Evolutionary conservation across 2,113 vertebrate genomes (phyloP), one percentile per base, ranked within the genome.

Genomic region (Oreochromis tanganicae): DNA sequence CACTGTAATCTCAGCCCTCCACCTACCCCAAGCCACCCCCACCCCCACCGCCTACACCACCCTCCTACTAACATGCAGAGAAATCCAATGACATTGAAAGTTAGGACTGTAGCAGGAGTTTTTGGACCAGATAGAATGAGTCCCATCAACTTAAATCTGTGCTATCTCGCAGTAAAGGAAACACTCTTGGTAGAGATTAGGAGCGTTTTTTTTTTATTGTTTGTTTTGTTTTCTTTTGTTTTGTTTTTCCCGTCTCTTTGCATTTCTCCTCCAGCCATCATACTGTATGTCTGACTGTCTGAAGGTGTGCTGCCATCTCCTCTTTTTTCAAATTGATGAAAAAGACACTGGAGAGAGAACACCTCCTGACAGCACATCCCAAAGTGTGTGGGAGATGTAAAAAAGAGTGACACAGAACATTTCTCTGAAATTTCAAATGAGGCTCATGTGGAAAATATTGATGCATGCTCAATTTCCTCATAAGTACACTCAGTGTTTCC

Each of bases 1-100:
- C 93, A 94, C 90, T 90, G 94, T 95, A 94, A 95, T 94, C 93
- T 93, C 93, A 84, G 88, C 90, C 85, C 83, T 75, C 87, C 87
- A 56, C 81, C 71, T 52, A 41, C 82, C 27, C 38, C 48, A 24
- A 80, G 38, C 84, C 87, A 16, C 78, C 80, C 59, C 81, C 63
- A 4, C 10, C 21, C 17, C 5, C 59, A 63, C 59, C 17, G 9
- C 83, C 83, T 81, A 13, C 66, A 59, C 82, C 85, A 2, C 66
- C 90, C 85, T 66, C 34, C 59, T 82, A 32, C 82, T 83, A 84
- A 91, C 80, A 79, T 84, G 71, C 84, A 85, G 61, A 54, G 86
- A 90, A 87, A 92, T 80, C 78, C 87, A 81, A 84, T 92, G 91
- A 94, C 94, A 95, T 93, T 94, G 94, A 89, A 93, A 92, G 84